These are phyloP conservation scores for Drosophila atripex DNA, from an alignment of 2,888 invertebrate genomes.

Conservation along the genomic window DNA sequence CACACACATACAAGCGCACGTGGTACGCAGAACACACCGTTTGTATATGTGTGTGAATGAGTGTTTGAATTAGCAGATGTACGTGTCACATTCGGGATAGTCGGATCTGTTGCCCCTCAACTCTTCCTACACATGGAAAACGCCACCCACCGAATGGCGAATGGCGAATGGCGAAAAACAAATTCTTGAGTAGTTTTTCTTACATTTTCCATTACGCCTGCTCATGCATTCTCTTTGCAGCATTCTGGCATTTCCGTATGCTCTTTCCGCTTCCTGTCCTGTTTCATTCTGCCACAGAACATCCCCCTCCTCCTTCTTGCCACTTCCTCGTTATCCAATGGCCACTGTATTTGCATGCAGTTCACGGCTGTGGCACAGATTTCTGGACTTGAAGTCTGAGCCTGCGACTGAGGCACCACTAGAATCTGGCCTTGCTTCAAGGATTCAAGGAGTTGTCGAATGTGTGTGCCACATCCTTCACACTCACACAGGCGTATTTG, in stretches of 20 bases:
- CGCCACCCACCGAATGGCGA: constrained; percentile 37
- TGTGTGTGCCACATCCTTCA: background rate
- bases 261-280: constrained; percentile 20
- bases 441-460: constrained; percentile 35
- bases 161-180: constrained; percentile 41
- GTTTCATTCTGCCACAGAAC: background rate
- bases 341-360: constrained; percentile 36
- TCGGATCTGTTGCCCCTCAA: constrained; percentile 19
- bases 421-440: constrained; percentile 26
- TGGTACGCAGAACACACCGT: background rate
- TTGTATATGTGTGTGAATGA: constrained; percentile 26
- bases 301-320: background rate
- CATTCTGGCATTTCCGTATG: constrained; percentile 32
- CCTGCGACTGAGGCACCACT: constrained; percentile 22
- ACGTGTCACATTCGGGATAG: constrained; percentile 66
- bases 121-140: constrained; percentile 26
- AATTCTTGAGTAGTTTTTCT: constrained; percentile 41
- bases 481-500: constrained; percentile 5
- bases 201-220: constrained; percentile 45
- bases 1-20: background rate
- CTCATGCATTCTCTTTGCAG: constrained; percentile 42
- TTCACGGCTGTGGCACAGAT: constrained; percentile 37
- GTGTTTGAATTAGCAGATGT: constrained; percentile 69
- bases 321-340: background rate
- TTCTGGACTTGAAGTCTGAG: constrained; percentile 35